phyloP scores from a whole-genome alignment of 2,888 invertebrate species.

The Sarcophaga carnaria region DNA sequence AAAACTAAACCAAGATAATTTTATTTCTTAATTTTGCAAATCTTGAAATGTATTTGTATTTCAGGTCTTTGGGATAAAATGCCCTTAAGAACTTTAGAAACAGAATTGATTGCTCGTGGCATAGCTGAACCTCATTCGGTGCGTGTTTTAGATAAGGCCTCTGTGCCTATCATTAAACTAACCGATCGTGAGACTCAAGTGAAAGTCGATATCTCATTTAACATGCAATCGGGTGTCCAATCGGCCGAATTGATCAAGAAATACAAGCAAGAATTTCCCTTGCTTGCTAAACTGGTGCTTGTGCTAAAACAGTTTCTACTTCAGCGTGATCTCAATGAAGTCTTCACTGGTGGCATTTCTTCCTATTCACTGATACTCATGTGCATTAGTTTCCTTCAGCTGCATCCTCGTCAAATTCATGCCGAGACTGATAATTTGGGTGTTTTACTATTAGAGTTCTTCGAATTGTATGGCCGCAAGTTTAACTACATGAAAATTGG shows the following conservation, averaged over 20 bases:
- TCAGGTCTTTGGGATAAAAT: constrained; percentile 91
- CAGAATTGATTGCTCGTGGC: constrained; percentile 93
- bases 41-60: not conserved
- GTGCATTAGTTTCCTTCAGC: constrained; percentile 97
- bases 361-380: constrained; percentile 99
- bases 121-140: constrained; percentile 95
- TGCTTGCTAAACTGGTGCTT: constrained; percentile 96
- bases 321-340: constrained; percentile 99
- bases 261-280: constrained; percentile 93
- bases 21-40: not conserved
- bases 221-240: constrained; percentile 98
- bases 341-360: constrained; percentile 98
- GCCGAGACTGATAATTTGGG: constrained; percentile 91
- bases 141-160: constrained; percentile 98
- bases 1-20: too few relatives aligned
- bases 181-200: constrained; percentile 91
- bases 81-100: constrained; percentile 95
- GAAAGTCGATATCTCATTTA: constrained; percentile 99
- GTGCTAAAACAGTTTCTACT: constrained; percentile 99
- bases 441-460: constrained; percentile 96
- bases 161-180: constrained; percentile 99
- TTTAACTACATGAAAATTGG: constrained; percentile 95
- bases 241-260: constrained; percentile 97
- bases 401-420: constrained; percentile 93
- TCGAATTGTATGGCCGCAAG: constrained; percentile 97